These are phyloP conservation scores for Phyto melanocephala DNA, from an alignment of 2,888 invertebrate genomes.

Conservation along the genomic window DNA sequence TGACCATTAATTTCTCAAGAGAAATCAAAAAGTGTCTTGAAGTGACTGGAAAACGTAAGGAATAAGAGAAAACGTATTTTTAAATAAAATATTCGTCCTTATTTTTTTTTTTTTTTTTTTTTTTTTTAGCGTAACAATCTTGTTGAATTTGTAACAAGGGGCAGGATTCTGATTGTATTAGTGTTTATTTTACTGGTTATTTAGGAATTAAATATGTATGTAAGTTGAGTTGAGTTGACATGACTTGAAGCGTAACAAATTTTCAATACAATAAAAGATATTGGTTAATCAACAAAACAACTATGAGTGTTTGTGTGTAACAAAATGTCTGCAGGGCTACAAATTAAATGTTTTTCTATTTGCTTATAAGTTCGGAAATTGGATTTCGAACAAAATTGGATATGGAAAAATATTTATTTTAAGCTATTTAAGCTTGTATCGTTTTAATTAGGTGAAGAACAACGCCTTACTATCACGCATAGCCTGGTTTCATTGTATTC, in stretches of 20 bases:
- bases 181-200: not conserved
- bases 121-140: constrained; percentile 25
- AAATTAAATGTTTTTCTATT: not conserved
- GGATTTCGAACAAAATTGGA: no score
- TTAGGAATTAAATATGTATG: not conserved
- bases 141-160: not conserved
- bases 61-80: not conserved
- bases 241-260: not conserved
- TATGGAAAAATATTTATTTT: no score
- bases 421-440: no score
- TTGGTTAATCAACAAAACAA: not conserved
- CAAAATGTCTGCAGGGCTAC: not conserved
- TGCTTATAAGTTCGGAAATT: no score
- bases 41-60: not conserved
- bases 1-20: constrained; percentile 55
- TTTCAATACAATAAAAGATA: not conserved
- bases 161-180: not conserved
- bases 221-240: not conserved
- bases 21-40: constrained; percentile 49
- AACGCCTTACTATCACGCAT: no score
- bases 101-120: not conserved
- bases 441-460: no score
- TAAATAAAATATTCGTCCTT: no score
- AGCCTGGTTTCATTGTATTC: no score
- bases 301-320: not conserved